Base-by-base conservation (phyloP, 2,113 vertebrate species). In the Dromiciops gliroides region DNA sequence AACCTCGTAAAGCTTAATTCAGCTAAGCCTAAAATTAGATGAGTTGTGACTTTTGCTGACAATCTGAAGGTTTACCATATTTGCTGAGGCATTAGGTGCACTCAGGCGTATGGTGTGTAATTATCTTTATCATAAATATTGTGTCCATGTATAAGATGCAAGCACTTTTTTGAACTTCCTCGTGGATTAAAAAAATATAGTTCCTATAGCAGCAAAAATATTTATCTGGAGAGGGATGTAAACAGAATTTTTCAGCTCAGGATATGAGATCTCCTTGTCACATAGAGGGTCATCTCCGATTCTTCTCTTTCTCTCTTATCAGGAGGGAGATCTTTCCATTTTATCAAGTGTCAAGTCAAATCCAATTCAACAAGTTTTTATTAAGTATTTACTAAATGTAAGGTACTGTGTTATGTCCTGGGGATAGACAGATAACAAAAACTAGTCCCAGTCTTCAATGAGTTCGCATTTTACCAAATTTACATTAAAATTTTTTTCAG, bases 1-100 rank as follows among this genome's bases (percentile, higher is more conserved):
- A 67, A 8, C 92, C 51, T 93, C 60, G 24, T 90, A 89, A 92
- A 92, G 91, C 19, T 96, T 91, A 67, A 89, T 47, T 95, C 51
- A 91, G 9, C 75, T 50, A 92, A 95, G 37, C 50, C 48, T 48
- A 53, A 95, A 91, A 91, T 47, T 49, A 95, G 44, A 92, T 37
- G 51, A 95, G 37, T n/a, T 92, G 89, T 95, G 53, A 93, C 67
- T 96, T 95, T n/a, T 90, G 92, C 94, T 91, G 92, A 95, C 88
- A 50, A 92, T 49, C 50, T 96, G 37, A 60, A 95, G 6, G 44
- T 93, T 47, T 90, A 67, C 50, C 48, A 3, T 52, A 48, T 92
- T 91, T 93, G 89, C 90, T 95, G 93, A 60, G 92, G 83, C 50
- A 67, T 4, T 93, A 51, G 51, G 48, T 91, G 22, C 48, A 89